Conservation (phyloP, 2,113 vertebrate genomes). For the Hucho hucho region DNA sequence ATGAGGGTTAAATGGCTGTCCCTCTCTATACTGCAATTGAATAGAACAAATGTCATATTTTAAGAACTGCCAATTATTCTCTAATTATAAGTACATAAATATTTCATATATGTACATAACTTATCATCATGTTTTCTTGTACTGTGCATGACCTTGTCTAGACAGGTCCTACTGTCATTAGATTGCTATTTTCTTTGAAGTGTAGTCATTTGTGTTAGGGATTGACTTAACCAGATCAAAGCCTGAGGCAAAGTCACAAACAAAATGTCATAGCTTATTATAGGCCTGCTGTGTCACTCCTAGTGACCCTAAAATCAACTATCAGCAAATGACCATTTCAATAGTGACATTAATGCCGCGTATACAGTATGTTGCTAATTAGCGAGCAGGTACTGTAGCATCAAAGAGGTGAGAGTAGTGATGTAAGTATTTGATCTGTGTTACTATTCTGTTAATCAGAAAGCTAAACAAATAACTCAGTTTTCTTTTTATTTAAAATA, state of each 20-base stretch:
- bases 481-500: not conserved
- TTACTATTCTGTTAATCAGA: not conserved
- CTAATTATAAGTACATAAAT: not conserved
- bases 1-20: too few relatives aligned
- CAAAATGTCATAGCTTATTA: not conserved
- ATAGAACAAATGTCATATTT: too few relatives aligned
- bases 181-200: not conserved
- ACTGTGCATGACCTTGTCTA: not conserved
- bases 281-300: too few relatives aligned
- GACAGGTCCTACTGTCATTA: not conserved
- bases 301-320: not conserved
- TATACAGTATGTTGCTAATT: slow-evolving; percentile 7
- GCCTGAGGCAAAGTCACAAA: not conserved
- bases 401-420: slow-evolving; percentile 16
- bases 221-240: not conserved
- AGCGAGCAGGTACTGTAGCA: not conserved
- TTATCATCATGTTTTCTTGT: not conserved
- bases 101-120: not conserved
- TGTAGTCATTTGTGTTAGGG: not conserved
- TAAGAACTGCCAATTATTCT: too few relatives aligned
- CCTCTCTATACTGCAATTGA: too few relatives aligned
- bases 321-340: slow-evolving; percentile 14
- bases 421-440: slow-evolving; percentile 1
- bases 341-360: not conserved
- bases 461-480: not conserved